Evolutionary conservation across 1,140 invertebrate genomes (phyloP).

Genomic region (Daktulosphaira vitifoliae): DNA sequence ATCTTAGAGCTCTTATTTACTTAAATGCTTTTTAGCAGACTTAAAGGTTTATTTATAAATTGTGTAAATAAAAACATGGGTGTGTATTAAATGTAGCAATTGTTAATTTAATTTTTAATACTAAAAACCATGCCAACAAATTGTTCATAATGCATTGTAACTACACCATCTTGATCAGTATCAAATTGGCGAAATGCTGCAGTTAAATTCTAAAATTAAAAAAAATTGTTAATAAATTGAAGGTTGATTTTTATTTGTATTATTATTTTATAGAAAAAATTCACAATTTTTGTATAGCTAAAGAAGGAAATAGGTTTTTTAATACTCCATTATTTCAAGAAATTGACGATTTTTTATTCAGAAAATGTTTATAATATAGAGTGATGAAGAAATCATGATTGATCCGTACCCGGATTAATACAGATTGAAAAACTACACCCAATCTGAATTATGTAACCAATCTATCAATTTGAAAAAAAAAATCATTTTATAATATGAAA

Average conservation of each 20-base stretch:
- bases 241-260: background rate
- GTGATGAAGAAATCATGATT: no score
- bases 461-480: no score
- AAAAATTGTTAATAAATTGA: background rate
- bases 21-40: no score
- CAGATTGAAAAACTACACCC: no score
- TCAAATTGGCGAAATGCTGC: conserved; percentile 80
- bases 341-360: background rate
- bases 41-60: no score
- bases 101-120: conserved; percentile 35
- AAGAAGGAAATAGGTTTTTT: background rate
- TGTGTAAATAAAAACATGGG: no score
- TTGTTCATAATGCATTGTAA: conserved; percentile 94
- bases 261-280: background rate
- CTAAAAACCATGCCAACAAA: conserved; percentile 80
- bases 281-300: no score
- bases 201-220: conserved; percentile 72
- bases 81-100: no score
- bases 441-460: no score
- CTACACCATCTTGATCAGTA: conserved; percentile 88
- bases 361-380: background rate
- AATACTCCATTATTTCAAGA: background rate
- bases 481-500: no score
- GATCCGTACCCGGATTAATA: no score
- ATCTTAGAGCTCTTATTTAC: no score